These are phyloP conservation scores for Passer montanus DNA, from an alignment of 2,113 vertebrate genomes.

Conservation along the genomic window DNA sequence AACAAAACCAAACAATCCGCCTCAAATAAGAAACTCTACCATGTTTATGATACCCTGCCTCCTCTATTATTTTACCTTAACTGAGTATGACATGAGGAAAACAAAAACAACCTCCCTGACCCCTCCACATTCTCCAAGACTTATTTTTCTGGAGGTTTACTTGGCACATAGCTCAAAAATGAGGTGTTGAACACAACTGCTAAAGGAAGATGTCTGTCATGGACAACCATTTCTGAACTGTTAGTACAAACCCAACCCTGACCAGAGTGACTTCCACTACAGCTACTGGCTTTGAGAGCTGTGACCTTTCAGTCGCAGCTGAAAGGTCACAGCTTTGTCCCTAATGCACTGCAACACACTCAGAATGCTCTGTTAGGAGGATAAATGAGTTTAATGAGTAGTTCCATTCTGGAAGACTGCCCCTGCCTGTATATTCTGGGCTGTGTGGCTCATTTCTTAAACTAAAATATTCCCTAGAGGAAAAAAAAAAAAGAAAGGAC, in stretches of 20 bases:
- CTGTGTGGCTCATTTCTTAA: conserved; percentile 13
- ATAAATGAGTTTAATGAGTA: conserved; percentile 56
- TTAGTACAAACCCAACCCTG: background rate
- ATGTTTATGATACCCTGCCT: background rate
- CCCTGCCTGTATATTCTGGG: conserved; percentile 21
- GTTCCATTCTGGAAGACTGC: conserved; percentile 44
- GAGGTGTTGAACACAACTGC: background rate
- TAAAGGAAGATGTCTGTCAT: background rate
- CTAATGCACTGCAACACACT: background rate
- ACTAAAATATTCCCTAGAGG: background rate
- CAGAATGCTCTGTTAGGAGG: background rate
- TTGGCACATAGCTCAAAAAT: background rate
- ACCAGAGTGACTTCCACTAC: background rate
- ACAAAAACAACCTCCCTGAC: background rate
- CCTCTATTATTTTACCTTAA: background rate
- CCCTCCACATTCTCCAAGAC: background rate
- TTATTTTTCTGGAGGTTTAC: background rate
- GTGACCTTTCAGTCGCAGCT: background rate
- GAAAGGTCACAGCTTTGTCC: background rate
- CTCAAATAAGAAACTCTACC: background rate
- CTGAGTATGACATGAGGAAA: background rate
- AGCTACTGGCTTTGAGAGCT: background rate
- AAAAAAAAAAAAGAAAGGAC: background rate
- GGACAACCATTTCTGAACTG: background rate
- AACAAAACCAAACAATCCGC: background rate